These are phyloP conservation scores for Apostichopus japonicus DNA, from an alignment of 35 echinoderm and acorn worm genomes.

Conservation along the genomic window DNA sequence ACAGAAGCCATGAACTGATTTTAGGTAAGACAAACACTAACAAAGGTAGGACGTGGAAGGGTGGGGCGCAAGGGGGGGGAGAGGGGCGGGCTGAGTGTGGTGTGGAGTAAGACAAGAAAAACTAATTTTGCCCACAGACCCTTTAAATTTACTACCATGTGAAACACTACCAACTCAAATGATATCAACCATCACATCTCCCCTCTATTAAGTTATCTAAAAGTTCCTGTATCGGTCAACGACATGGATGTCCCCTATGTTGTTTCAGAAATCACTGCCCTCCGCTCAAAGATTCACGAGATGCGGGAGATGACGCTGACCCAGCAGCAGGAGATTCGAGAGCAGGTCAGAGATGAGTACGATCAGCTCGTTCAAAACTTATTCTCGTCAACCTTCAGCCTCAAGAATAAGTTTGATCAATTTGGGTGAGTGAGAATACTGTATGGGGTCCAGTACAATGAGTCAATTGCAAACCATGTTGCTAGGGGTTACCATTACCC, in stretches of 20 bases:
- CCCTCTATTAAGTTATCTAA: no score
- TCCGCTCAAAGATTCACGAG: constrained; percentile 86
- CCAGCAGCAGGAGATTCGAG: constrained; percentile 75
- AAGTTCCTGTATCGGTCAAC: no score
- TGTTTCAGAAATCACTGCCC: constrained; percentile 81
- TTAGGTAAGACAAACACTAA: constrained; percentile 65
- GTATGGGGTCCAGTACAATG: not conserved
- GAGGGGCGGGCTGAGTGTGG: no score
- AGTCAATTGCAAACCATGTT: no score
- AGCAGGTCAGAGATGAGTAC: constrained; percentile 73
- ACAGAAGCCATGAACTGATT: constrained; percentile 95
- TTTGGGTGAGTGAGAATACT: constrained; percentile 76
- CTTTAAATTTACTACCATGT: no score
- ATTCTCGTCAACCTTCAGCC: constrained; percentile 72
- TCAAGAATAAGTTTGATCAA: constrained; percentile 92
- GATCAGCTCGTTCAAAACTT: constrained; percentile 85
- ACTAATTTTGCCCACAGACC: no score
- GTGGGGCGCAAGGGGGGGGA: no score
- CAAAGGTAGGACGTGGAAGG: no score
- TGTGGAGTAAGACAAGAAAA: no score
- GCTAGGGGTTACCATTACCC: no score
- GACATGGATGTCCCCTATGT: not conserved
- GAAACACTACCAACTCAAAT: no score
- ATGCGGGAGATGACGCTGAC: constrained; percentile 64
- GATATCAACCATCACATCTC: no score